Conservation (phyloP, 2,888 invertebrate species). For the Matsumyia berberina region DNA sequence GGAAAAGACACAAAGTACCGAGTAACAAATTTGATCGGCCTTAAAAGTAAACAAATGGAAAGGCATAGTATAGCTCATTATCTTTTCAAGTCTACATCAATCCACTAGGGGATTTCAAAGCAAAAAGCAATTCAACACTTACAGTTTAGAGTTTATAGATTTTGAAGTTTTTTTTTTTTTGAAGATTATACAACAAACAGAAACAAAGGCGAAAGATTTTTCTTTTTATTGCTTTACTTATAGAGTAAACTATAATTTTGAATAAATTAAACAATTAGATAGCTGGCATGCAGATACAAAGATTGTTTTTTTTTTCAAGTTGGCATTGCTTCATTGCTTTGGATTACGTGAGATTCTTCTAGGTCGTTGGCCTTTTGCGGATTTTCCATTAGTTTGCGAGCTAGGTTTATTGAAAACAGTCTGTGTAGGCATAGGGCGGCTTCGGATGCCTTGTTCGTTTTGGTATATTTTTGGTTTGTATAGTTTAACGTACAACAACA, state of each 20-base stretch:
- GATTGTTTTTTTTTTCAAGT: constrained; percentile 39
- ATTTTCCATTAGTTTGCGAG: constrained; percentile 83
- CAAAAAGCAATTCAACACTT: constrained; percentile 72
- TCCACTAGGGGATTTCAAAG: constrained; percentile 35
- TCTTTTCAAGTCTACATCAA: constrained; percentile 7
- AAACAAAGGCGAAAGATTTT: constrained; percentile 65
- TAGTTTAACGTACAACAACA: constrained; percentile 66
- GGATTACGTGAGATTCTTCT: constrained; percentile 59
- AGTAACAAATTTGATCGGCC: constrained; percentile 99
- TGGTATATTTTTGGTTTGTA: constrained; percentile 28
- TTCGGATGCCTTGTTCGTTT: constrained; percentile 86
- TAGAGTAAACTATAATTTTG: constrained; percentile 59
- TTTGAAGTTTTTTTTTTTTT: constrained; percentile 46
- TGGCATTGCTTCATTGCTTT: constrained; percentile 59
- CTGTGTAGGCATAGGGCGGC: constrained; percentile 89
- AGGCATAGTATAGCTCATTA: constrained; percentile 10
- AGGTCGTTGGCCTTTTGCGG: constrained; percentile 78
- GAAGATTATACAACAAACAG: constrained; percentile 68
- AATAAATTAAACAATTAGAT: constrained; percentile 67
- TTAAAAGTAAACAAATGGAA: constrained; percentile 82
- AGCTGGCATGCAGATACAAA: constrained; percentile 66
- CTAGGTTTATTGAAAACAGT: constrained; percentile 88
- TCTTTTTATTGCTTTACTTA: constrained; percentile 20
- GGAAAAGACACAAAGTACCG: constrained; percentile 99
- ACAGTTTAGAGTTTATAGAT: constrained; percentile 61